Evolutionary conservation across 2,888 invertebrate species (phyloP).

Genomic region (Apeira syringaria): DNA sequence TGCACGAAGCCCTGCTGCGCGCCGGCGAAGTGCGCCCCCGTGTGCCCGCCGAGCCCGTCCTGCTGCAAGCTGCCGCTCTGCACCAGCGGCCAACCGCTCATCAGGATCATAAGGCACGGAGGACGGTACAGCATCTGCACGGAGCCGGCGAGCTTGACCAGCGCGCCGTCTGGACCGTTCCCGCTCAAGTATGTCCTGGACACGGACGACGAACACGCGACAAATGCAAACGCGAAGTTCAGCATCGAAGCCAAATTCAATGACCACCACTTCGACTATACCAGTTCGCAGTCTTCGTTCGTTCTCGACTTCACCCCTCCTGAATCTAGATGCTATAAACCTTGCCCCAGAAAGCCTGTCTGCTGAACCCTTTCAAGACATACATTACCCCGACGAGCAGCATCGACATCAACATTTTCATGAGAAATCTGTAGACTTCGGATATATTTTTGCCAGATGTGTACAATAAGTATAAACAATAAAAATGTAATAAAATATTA

Average conservation of each 20-base stretch:
- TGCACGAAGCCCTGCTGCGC: slow-evolving; percentile 50
- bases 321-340: slow-evolving; percentile 53
- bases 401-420: too few relatives aligned
- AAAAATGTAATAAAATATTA: too few relatives aligned
- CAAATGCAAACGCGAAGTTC: slow-evolving; percentile 42
- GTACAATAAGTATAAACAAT: too few relatives aligned
- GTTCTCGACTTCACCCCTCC: slow-evolving; percentile 73
- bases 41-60: slow-evolving; percentile 48
- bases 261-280: slow-evolving; percentile 72
- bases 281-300: slow-evolving; percentile 70
- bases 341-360: slow-evolving; percentile 57
- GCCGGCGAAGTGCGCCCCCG: slow-evolving; percentile 44
- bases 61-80: slow-evolving; percentile 46
- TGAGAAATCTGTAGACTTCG: too few relatives aligned
- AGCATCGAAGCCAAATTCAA: slow-evolving; percentile 75
- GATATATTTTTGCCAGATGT: too few relatives aligned
- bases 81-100: slow-evolving; percentile 46
- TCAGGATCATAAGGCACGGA: slow-evolving; percentile 63
- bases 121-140: slow-evolving; percentile 72
- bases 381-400: too few relatives aligned
- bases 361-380: too few relatives aligned
- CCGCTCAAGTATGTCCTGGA: slow-evolving; percentile 74
- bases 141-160: slow-evolving; percentile 64
- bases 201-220: slow-evolving; percentile 38
- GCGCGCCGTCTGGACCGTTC: slow-evolving; percentile 66